phyloP scores from a whole-genome alignment of 1,140 invertebrate genomes.

The Nymphalis io region DNA sequence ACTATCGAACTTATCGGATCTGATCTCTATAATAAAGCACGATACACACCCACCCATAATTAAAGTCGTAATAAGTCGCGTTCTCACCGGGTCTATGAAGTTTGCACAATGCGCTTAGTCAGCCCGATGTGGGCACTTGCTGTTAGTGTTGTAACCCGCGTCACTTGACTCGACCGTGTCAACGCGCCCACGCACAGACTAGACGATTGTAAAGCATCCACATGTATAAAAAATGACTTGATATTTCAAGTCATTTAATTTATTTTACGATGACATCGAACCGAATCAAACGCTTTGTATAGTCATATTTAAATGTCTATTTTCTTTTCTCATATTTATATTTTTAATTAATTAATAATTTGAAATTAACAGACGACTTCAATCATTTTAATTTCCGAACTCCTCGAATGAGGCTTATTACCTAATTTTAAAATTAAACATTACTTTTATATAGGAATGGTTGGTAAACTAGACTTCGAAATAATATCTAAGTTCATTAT shows the following conservation, averaged over 20 bases:
- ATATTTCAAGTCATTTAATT: not conserved
- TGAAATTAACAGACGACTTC: no score
- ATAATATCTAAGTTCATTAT: conserved; percentile 44
- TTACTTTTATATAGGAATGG: not conserved
- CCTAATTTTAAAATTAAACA: not conserved
- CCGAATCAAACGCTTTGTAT: not conserved
- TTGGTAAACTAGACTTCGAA: conserved; percentile 2
- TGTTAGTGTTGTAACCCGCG: conserved; percentile 36
- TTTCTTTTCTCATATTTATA: not conserved
- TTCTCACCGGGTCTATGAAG: conserved; percentile 34
- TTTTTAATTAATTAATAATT: no score
- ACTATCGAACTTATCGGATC: conserved; percentile 27
- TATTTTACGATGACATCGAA: not conserved
- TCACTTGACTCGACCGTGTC: conserved; percentile 52
- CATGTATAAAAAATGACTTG: conserved; percentile 2
- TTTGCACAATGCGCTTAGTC: conserved; percentile 49
- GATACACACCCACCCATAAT: conserved; percentile 40
- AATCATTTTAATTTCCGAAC: no score
- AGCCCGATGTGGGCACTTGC: conserved; percentile 44
- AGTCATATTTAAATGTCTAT: not conserved
- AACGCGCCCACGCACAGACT: conserved; percentile 40
- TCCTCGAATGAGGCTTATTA: no score
- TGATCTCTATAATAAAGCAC: conserved; percentile 38
- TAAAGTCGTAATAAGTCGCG: conserved; percentile 38
- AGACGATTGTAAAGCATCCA: conserved; percentile 13